Percentiles rank a stretch among this genome's conserved stretches.
phyloP scores from a whole-genome alignment of 2,888 invertebrate genomes.

The Leptarthrus brevirostris region DNA sequence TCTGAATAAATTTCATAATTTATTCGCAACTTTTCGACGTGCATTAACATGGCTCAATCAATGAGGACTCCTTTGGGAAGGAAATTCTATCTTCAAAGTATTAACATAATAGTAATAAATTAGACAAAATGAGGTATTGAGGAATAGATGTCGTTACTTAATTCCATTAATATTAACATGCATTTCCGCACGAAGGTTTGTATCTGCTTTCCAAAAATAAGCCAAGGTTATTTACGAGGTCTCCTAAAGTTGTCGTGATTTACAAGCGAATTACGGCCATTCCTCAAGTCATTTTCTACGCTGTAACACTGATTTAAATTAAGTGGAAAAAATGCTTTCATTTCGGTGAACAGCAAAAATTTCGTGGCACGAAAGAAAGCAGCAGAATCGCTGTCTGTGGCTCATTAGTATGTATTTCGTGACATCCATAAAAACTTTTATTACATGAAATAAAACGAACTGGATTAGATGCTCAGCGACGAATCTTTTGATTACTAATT shows the following conservation, averaged over 20 bases:
- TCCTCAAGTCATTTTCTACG: conserved; percentile 28
- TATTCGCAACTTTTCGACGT: too few species aligned
- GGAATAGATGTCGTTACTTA: conserved; percentile 7
- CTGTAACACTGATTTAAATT: conserved; percentile 32
- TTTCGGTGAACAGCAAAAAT: neutral
- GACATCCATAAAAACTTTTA: conserved; percentile 42
- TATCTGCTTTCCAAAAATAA: conserved; percentile 26
- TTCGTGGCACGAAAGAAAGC: neutral
- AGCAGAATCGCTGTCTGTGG: neutral
- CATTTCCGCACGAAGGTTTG: conserved; percentile 31
- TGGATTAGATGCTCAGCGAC: conserved; percentile 24
- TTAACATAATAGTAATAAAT: neutral
- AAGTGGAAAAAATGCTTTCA: conserved; percentile 31
- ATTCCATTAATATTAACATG: conserved; percentile 13
- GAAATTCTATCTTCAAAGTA: too few species aligned
- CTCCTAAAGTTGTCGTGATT: conserved; percentile 12
- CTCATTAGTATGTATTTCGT: conserved; percentile 39
- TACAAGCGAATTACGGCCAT: conserved; percentile 31
- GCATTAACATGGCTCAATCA: too few species aligned
- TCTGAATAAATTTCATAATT: too few species aligned
- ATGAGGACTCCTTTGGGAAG: too few species aligned
- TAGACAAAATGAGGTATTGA: too few species aligned
- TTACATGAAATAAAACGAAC: conserved; percentile 39
- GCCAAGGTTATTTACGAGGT: conserved; percentile 35
- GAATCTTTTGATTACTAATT: conserved; percentile 37